Percentiles rank a stretch among this genome's conserved stretches.
phyloP scores from a whole-genome alignment of 2,113 vertebrate species.

The Saccopteryx bilineata region DNA sequence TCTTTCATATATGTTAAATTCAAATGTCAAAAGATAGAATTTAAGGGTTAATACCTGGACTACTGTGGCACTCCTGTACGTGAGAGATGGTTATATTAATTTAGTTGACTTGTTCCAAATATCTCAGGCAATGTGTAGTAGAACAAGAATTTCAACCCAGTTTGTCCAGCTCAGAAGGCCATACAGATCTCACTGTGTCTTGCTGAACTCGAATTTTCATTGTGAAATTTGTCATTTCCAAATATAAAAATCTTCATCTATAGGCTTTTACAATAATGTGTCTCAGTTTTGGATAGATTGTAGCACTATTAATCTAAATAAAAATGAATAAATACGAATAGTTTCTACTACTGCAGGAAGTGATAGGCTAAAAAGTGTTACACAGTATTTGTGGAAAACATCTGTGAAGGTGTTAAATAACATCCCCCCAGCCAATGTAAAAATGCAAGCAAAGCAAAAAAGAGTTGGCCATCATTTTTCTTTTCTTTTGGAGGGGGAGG shows the following conservation, averaged over 20 bases:
- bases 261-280: background rate
- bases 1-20: constrained; percentile 2
- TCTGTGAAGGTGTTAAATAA: background rate
- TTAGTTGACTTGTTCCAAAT: background rate
- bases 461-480: background rate
- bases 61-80: background rate
- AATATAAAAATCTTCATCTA: background rate
- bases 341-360: background rate
- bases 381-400: background rate
- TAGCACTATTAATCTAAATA: background rate
- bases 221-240: background rate
- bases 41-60: background rate
- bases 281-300: background rate
- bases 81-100: background rate
- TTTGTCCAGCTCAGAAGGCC: background rate
- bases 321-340: background rate
- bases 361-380: background rate
- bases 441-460: background rate
- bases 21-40: background rate
- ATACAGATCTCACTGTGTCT: background rate
- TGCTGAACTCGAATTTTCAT: background rate
- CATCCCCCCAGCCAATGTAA: background rate
- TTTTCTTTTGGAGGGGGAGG: no score
- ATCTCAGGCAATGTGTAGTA: background rate
- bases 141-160: background rate